phyloP scores from a whole-genome alignment of 2,888 invertebrate species.

The Nineta flava region DNA sequence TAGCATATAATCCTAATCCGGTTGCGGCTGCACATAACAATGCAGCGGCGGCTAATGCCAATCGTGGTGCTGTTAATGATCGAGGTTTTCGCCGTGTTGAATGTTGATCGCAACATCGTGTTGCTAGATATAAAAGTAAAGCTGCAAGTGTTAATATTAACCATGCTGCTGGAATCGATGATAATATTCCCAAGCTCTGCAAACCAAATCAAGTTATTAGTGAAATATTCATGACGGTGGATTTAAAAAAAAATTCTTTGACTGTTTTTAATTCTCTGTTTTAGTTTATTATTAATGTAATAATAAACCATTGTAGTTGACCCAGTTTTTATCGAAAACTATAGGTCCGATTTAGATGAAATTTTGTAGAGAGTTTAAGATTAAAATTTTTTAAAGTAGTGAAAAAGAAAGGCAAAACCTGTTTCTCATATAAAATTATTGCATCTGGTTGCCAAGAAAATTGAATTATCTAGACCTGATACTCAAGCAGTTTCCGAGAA shows the following conservation, averaged over 20 bases:
- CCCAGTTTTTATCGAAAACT: too few relatives aligned
- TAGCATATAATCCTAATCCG: conserved; percentile 83
- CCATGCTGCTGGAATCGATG: conserved; percentile 86
- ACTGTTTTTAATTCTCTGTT: background rate
- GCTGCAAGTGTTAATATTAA: conserved; percentile 79
- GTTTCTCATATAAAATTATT: too few relatives aligned
- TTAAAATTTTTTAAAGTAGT: too few relatives aligned
- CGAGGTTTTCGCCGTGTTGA: conserved; percentile 59
- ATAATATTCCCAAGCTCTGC: conserved; percentile 85
- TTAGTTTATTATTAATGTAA: too few relatives aligned
- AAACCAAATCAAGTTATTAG: conserved; percentile 16
- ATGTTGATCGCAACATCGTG: conserved; percentile 89
- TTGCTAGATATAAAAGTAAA: conserved; percentile 80
- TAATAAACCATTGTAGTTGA: too few relatives aligned
- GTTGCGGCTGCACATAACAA: conserved; percentile 81
- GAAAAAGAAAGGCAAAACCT: too few relatives aligned
- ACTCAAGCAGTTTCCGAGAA: too few relatives aligned
- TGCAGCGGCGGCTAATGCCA: conserved; percentile 63
- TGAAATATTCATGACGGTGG: background rate
- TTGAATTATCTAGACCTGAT: too few relatives aligned
- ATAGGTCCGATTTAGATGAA: too few relatives aligned
- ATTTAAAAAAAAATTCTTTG: background rate
- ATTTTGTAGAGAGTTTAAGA: too few relatives aligned
- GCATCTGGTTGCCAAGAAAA: too few relatives aligned
- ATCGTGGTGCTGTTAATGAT: conserved; percentile 75